Evolutionary conservation across 1,140 invertebrate genomes (phyloP), one percentile per base, ranked within the genome.

Genomic region (Zaprionus gabonicus): DNA sequence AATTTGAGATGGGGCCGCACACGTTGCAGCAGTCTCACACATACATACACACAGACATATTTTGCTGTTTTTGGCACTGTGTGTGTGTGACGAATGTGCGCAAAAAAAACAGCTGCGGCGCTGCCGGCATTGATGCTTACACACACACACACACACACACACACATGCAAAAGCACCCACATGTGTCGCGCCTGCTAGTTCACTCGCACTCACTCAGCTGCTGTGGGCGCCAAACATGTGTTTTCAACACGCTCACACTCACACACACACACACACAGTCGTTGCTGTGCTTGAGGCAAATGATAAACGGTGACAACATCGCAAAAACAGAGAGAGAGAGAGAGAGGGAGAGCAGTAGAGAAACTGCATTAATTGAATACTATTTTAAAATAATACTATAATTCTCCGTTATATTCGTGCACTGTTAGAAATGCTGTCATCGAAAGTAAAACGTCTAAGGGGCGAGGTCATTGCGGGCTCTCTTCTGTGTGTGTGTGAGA

Each of bases 221-320:
- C 70, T 81, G 44, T 63, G 78, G 84, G 84, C 84, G 84, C 84
- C 78, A 90, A 88, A 88, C 84, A 88, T 88, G 84, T 88, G 84
- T 88, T 88, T 78, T 66, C 67, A 68, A 77, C 64, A 77, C 64
- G 68, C 70, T 62, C 60, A 60, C 62, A 62, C 55, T 28, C 62
- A 60, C 71, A 68, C 55, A 31, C 34, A 62, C 55, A 34, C 62
- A 60, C 71, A 68, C 55, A 31, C 34, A n/a, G 9, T 34, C 28
- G 38, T 27, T 5, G 27, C 3, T 4, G 4, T 55, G 51, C 23
- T 53, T 36, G 28, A 38, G 62, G 27, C 60, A 73, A 59, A 67
- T 31, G 68, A 53, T 71, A 71, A 71, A 23, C 60, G 62, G 70
- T 76, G 74, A 76, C 74, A 76, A 73, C 70, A 76, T 67, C 74